Conservation (phyloP, 1,140 invertebrate genomes). For the Drosophila rufa region DNA sequence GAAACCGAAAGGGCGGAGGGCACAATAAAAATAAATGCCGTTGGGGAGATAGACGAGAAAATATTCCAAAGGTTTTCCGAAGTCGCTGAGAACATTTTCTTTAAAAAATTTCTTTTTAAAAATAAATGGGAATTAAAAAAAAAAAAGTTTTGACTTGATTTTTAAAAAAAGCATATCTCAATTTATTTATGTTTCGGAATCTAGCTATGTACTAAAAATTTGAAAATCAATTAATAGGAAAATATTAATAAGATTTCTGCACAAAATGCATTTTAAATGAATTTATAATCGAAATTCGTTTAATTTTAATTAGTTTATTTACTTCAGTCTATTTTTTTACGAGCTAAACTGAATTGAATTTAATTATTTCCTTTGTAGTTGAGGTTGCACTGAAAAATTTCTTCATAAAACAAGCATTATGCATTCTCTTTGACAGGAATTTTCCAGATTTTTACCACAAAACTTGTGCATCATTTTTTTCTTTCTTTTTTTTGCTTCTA, state of each 20-base stretch:
- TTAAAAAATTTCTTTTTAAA: not conserved
- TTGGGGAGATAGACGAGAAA: slow-evolving; percentile 7
- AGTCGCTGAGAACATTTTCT: not conserved
- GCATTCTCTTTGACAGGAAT: not conserved
- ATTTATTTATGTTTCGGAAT: too few relatives aligned
- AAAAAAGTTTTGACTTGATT: not conserved
- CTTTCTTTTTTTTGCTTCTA: not conserved
- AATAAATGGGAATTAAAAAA: not conserved
- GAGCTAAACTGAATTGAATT: not conserved
- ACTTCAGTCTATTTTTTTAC: not conserved
- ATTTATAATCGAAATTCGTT: not conserved
- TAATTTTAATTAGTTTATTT: too few relatives aligned
- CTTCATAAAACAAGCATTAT: not conserved
- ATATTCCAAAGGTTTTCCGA: not conserved
- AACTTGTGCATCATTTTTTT: not conserved
- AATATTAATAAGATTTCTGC: too few relatives aligned
- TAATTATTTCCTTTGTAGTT: not conserved
- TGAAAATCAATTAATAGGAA: not conserved
- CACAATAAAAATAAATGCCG: slow-evolving; percentile 13
- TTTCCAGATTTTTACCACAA: not conserved
- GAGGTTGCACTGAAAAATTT: too few relatives aligned
- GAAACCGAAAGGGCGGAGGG: slow-evolving; percentile 4
- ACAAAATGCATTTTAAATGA: not conserved
- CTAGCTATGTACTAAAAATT: not conserved
- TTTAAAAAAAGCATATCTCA: not conserved